Conservation (phyloP, 2,113 vertebrate species). For the Mirza zaza region DNA sequence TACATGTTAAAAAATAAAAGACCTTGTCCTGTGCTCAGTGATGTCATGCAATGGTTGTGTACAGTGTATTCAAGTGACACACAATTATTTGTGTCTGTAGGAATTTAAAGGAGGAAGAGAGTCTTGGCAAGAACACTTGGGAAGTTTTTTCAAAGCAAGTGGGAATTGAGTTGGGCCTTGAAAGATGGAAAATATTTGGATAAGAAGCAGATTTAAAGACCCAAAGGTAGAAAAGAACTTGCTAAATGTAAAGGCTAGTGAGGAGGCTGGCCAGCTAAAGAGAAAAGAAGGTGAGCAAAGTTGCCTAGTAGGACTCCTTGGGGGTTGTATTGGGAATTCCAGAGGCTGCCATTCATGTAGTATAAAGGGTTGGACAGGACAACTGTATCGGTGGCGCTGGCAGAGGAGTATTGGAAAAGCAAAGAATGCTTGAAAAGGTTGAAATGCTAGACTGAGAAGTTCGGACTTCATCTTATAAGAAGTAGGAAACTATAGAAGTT, state of each 20-base stretch:
- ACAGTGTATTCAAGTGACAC: not conserved
- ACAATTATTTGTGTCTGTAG: not conserved
- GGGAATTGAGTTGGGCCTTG: not conserved
- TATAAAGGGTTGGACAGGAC: not conserved
- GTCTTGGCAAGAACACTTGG: not conserved
- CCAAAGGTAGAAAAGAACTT: not conserved
- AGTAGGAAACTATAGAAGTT: not conserved
- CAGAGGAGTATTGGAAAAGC: not conserved
- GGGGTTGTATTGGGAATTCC: not conserved
- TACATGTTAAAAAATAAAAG: not conserved
- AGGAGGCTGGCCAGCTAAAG: not conserved
- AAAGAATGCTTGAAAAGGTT: not conserved
- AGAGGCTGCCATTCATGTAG: not conserved
- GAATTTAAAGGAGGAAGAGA: not conserved
- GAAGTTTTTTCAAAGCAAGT: not conserved
- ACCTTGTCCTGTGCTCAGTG: not conserved
- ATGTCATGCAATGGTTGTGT: not conserved
- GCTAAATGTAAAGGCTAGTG: not conserved
- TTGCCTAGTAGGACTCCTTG: not conserved
- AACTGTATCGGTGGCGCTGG: not conserved
- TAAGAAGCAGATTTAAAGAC: conserved; percentile 12
- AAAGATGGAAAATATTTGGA: conserved; percentile 1
- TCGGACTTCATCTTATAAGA: not conserved
- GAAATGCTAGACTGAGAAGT: not conserved
- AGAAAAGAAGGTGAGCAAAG: not conserved